phyloP scores from a whole-genome alignment of 2,113 vertebrate genomes.

The Odontesthes bonariensis region DNA sequence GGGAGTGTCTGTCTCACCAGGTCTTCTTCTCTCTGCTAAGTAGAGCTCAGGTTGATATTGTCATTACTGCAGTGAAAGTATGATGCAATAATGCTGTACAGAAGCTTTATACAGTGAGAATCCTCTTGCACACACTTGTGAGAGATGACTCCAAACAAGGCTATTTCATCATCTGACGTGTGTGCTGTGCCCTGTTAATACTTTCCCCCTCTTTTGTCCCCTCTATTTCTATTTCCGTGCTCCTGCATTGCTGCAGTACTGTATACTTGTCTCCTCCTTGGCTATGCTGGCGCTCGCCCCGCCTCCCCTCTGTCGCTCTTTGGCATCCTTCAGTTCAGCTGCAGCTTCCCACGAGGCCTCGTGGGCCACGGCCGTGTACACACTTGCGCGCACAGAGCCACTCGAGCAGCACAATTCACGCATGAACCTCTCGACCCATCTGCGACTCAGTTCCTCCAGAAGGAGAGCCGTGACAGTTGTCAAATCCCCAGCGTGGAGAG shows the following conservation, averaged over 20 bases:
- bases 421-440: slow-evolving; percentile 55
- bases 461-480: slow-evolving; percentile 48
- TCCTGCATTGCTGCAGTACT: slow-evolving; percentile 71
- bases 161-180: not conserved
- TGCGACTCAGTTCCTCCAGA: slow-evolving; percentile 48
- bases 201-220: not conserved
- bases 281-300: slow-evolving; percentile 17
- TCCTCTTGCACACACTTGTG: slow-evolving; percentile 28
- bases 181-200: slow-evolving; percentile 28
- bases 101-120: slow-evolving; percentile 20
- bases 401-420: slow-evolving; percentile 31
- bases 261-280: slow-evolving; percentile 50
- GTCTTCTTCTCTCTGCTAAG: slow-evolving; percentile 38
- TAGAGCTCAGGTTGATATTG: slow-evolving; percentile 5
- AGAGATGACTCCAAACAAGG: not conserved
- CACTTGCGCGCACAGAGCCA: not conserved
- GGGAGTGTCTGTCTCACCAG: slow-evolving; percentile 56
- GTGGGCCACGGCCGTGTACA: slow-evolving; percentile 47
- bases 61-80: slow-evolving; percentile 11
- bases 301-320: slow-evolving; percentile 24
- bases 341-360: slow-evolving; percentile 54
- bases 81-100: slow-evolving; percentile 2
- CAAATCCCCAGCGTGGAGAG: slow-evolving; percentile 44
- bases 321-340: slow-evolving; percentile 71
- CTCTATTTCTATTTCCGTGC: slow-evolving; percentile 24